Conservation (phyloP, 2,797 vertebrate genomes). For the Pelochelys cantorii region DNA sequence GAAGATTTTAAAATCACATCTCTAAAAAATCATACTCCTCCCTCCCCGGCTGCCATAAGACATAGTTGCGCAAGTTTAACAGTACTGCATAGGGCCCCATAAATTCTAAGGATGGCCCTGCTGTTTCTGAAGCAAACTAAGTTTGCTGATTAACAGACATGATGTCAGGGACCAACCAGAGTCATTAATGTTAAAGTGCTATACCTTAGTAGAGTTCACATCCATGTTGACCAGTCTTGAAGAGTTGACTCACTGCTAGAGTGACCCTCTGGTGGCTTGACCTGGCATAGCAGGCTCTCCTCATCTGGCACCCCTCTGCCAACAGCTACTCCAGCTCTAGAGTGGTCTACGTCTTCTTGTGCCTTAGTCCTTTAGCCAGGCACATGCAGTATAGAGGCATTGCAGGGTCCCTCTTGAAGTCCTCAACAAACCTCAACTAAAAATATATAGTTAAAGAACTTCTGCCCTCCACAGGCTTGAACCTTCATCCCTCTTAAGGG, state of each 20-base stretch:
- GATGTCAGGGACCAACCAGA: background rate
- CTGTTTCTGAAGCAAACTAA: background rate
- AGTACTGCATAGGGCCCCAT: too few relatives aligned
- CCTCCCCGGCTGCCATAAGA: too few relatives aligned
- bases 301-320: background rate
- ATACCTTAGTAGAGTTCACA: background rate
- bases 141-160: background rate
- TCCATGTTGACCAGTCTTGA: background rate
- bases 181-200: background rate
- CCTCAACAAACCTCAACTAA: background rate
- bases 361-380: background rate
- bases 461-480: background rate
- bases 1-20: too few relatives aligned
- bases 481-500: background rate
- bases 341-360: background rate
- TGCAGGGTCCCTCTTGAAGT: background rate
- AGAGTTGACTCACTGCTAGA: background rate
- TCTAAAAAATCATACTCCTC: background rate
- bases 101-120: too few relatives aligned
- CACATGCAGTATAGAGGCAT: background rate
- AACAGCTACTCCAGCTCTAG: too few relatives aligned
- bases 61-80: too few relatives aligned
- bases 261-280: background rate
- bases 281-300: background rate
- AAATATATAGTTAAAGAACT: background rate